These are phyloP conservation scores for Peromyscus nudipes DNA, from an alignment of 2,797 vertebrate genomes.

Conservation along the genomic window DNA sequence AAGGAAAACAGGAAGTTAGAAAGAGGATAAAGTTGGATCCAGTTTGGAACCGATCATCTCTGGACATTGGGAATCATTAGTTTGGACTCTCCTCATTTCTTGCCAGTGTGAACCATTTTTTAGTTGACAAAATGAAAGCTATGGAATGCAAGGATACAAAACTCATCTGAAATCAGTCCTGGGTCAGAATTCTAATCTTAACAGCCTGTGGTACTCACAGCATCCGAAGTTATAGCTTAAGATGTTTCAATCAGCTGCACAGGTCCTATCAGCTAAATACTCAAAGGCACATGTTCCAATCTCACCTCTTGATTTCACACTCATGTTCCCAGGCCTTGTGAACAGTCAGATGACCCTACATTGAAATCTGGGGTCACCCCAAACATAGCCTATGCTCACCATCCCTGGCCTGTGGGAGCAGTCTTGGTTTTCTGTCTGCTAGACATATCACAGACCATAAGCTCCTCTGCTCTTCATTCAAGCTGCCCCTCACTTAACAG, in stretches of 20 bases:
- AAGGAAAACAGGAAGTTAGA: neutral
- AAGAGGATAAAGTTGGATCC: neutral
- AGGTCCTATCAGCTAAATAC: neutral
- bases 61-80: accelerated
- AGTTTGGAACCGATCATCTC: neutral
- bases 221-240: accelerated
- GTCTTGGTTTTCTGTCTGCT: neutral
- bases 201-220: no score
- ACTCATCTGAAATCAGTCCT: neutral
- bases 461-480: neutral
- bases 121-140: no score
- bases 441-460: no score
- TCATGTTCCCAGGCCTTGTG: neutral
- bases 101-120: neutral
- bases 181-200: neutral
- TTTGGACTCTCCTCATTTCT: neutral
- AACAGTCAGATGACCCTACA: neutral
- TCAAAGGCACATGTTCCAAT: neutral
- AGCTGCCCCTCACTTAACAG: neutral
- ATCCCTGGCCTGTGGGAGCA: neutral
- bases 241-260: neutral
- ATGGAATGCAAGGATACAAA: no score
- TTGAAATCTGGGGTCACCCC: neutral
- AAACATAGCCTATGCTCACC: no score
- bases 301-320: neutral